phyloP scores from a whole-genome alignment of 2,113 vertebrate genomes.

The Anseranas semipalmata region DNA sequence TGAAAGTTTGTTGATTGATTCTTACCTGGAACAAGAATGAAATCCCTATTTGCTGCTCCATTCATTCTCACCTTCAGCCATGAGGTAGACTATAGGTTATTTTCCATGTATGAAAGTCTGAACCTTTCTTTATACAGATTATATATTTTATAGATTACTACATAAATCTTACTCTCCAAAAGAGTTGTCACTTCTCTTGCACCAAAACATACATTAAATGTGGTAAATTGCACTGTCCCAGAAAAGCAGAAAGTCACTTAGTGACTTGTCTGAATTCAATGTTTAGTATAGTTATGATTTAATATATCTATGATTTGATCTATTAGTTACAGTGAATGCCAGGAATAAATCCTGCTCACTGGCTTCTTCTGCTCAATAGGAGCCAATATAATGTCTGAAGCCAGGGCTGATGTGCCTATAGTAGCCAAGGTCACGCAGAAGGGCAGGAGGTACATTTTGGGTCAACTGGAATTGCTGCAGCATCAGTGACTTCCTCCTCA shows the following conservation, averaged over 20 bases:
- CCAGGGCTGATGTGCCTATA: rapidly evolving
- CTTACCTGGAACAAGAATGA: neutral
- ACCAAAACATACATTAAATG: neutral
- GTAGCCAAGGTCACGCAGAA: neutral
- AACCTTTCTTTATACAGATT: neutral
- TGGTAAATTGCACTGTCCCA: neutral
- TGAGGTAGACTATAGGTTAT: neutral
- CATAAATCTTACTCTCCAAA: neutral
- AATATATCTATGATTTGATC: neutral
- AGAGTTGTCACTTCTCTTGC: neutral
- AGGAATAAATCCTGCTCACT: neutral
- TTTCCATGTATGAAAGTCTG: neutral
- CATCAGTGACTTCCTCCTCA: neutral
- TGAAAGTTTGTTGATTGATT: neutral
- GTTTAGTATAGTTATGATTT: neutral
- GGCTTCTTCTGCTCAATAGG: neutral
- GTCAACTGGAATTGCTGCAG: neutral
- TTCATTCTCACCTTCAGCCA: neutral
- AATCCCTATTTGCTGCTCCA: neutral
- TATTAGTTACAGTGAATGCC: neutral
- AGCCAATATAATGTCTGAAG: neutral
- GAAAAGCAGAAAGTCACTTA: neutral
- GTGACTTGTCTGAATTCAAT: neutral
- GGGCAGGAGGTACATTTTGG: neutral
- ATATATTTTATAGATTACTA: neutral